Conservation (phyloP, 2,888 invertebrate species). For the Tortrix viridana region DNA sequence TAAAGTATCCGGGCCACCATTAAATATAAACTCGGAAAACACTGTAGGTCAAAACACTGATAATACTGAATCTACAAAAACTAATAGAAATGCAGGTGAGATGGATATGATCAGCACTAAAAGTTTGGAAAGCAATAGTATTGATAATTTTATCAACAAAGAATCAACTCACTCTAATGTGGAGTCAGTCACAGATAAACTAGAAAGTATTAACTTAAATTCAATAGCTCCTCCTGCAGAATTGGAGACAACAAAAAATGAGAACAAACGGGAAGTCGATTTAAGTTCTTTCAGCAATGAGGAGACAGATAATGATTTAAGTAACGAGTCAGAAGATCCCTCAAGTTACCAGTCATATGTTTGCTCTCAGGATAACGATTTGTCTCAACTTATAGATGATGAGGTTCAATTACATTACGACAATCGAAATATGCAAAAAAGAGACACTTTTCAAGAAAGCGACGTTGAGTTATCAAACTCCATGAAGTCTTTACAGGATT, state of each 20-base stretch:
- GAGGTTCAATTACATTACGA: conserved; percentile 51
- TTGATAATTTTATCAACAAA: conserved; percentile 49
- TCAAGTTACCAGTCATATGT: conserved; percentile 51
- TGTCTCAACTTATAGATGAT: conserved; percentile 55
- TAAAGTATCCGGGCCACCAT: conserved; percentile 59
- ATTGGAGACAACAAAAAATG: conserved; percentile 54
- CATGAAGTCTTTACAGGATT: conserved; percentile 73
- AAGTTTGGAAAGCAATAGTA: conserved; percentile 48
- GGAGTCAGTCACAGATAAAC: conserved; percentile 44
- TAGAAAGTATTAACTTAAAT: conserved; percentile 44
- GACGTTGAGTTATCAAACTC: conserved; percentile 55
- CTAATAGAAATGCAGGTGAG: conserved; percentile 51
- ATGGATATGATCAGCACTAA: conserved; percentile 52
- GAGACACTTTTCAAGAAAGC: conserved; percentile 54
- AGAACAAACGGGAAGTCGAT: conserved; percentile 70
- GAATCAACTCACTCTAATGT: conserved; percentile 48
- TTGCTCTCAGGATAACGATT: conserved; percentile 55
- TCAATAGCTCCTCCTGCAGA: conserved; percentile 43
- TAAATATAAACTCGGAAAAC: conserved; percentile 53
- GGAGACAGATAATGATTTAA: conserved; percentile 47
- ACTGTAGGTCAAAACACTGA: conserved; percentile 48
- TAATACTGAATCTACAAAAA: conserved; percentile 53
- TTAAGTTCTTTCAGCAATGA: conserved; percentile 49
- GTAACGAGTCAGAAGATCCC: conserved; percentile 50
- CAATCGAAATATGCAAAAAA: conserved; percentile 55